Conservation (phyloP, 2,888 invertebrate genomes). For the Acanthoscelides obtectus region DNA sequence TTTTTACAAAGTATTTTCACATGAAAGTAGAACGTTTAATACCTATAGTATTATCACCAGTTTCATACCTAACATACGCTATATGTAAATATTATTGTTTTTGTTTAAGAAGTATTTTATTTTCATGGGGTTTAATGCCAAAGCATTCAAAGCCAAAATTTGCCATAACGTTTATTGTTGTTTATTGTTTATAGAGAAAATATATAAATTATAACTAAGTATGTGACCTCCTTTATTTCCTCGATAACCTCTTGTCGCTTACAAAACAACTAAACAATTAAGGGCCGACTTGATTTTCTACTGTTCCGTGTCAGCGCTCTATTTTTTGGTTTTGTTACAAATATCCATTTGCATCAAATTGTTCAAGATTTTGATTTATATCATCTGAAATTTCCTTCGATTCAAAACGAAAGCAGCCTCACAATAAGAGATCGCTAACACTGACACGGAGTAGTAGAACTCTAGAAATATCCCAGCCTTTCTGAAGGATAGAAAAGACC, state of each 20-base stretch:
- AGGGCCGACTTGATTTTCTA: too few species aligned
- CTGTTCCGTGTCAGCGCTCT: too few species aligned
- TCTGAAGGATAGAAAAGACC: too few species aligned
- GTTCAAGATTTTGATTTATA: too few species aligned
- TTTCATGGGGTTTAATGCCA: constrained; percentile 46
- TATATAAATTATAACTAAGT: constrained; percentile 29
- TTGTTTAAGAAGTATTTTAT: constrained; percentile 32
- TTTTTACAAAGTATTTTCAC: constrained; percentile 49
- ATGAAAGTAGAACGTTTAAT: constrained; percentile 30
- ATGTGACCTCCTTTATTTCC: not conserved
- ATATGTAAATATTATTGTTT: constrained; percentile 26
- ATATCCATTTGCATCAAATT: too few species aligned
- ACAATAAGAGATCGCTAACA: too few species aligned
- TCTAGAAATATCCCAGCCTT: too few species aligned
- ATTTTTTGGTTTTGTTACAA: too few species aligned
- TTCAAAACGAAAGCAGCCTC: too few species aligned
- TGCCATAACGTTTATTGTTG: constrained; percentile 46
- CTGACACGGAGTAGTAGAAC: too few species aligned
- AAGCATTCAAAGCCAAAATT: constrained; percentile 50
- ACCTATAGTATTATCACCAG: constrained; percentile 32
- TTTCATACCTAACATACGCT: constrained; percentile 31
- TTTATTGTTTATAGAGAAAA: constrained; percentile 40
- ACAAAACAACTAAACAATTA: too few species aligned
- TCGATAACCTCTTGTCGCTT: constrained; percentile 4
- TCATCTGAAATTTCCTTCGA: too few species aligned